Conservation (phyloP, 1,140 invertebrate genomes). For the Caenorhabditis briggsae region DNA sequence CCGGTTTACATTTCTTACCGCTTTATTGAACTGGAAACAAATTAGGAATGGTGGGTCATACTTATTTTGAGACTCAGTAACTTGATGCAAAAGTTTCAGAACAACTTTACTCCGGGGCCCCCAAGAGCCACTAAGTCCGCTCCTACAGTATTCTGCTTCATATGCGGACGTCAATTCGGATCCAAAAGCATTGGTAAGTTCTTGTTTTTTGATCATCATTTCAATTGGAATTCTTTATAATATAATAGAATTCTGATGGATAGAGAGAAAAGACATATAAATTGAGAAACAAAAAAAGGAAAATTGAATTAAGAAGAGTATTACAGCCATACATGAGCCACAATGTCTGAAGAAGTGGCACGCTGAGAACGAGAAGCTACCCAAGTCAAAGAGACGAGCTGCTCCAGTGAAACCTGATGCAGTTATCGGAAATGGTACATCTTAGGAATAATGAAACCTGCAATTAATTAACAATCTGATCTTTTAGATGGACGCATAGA, state of each 20-base stretch:
- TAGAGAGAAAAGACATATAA: background rate
- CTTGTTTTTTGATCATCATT: background rate
- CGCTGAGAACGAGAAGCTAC: conserved; percentile 83
- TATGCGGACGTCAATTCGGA: conserved; percentile 85
- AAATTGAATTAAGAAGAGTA: conserved; percentile 7
- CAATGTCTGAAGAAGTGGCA: conserved; percentile 86
- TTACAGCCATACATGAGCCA: conserved; percentile 83
- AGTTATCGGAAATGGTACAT: conserved; percentile 79
- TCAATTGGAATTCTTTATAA: background rate
- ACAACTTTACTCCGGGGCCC: conserved; percentile 66
- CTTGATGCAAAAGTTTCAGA: conserved; percentile 58
- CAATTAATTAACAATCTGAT: conserved; percentile 10
- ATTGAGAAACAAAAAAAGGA: background rate
- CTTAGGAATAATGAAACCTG: conserved; percentile 69
- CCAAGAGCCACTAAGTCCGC: conserved; percentile 70
- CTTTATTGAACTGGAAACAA: conserved; percentile 51
- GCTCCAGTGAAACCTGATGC: conserved; percentile 83
- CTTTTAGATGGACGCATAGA: conserved; percentile 78
- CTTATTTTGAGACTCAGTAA: background rate
- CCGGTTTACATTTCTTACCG: conserved; percentile 42
- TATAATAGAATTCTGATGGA: conserved; percentile 13
- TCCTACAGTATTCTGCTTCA: conserved; percentile 83
- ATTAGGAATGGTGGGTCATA: conserved; percentile 23
- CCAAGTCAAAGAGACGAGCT: conserved; percentile 81
- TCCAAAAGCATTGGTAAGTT: conserved; percentile 81